phyloP scores from a whole-genome alignment of 2,113 vertebrate species.

The Lepisosteus oculatus region DNA sequence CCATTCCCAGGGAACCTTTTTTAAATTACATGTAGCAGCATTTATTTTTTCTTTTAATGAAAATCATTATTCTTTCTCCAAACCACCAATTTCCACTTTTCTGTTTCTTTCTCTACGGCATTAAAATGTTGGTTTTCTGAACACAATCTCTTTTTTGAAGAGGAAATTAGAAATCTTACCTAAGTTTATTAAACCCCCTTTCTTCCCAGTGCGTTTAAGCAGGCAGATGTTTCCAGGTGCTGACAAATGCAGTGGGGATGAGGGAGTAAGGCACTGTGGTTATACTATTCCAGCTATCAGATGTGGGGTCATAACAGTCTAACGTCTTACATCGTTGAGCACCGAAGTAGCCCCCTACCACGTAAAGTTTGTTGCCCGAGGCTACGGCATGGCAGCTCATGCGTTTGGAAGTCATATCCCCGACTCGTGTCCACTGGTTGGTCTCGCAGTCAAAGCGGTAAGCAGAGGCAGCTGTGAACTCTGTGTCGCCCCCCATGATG shows the following conservation, averaged over 20 bases:
- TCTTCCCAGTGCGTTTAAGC: conserved; percentile 52
- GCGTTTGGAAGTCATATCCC: conserved; percentile 93
- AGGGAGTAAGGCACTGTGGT: conserved; percentile 94
- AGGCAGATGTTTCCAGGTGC: conserved; percentile 93
- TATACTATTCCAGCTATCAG: conserved; percentile 89
- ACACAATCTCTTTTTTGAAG: background rate
- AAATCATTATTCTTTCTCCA: background rate
- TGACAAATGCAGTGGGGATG: conserved; percentile 93
- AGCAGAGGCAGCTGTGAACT: conserved; percentile 86
- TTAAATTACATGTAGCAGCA: too few species aligned
- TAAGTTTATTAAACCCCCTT: background rate
- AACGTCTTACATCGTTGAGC: conserved; percentile 91
- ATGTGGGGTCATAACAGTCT: conserved; percentile 90
- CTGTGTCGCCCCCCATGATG: conserved; percentile 94
- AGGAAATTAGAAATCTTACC: conserved; percentile 21
- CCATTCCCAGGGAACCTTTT: background rate
- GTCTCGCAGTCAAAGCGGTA: conserved; percentile 92
- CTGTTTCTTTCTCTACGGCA: background rate
- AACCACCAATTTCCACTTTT: background rate
- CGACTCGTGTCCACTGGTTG: conserved; percentile 85
- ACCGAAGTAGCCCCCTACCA: conserved; percentile 93
- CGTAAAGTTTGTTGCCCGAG: conserved; percentile 90
- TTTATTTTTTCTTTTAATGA: background rate
- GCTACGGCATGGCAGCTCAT: conserved; percentile 94
- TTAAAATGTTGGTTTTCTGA: background rate